phyloP scores from a whole-genome alignment of 2,113 vertebrate genomes.

The Pagrus major region DNA sequence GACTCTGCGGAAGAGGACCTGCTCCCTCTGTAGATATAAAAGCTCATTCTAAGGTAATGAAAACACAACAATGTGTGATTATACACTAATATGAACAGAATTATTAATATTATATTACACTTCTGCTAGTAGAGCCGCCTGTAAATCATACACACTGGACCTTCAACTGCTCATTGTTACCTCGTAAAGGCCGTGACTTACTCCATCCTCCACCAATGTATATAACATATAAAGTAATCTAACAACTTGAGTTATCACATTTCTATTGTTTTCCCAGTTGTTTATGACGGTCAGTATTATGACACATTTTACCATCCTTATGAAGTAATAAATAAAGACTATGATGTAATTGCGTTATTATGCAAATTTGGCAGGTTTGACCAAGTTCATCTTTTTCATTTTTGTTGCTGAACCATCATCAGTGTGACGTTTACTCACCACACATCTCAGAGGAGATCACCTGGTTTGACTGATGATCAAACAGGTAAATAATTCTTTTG shows the following conservation, averaged over 20 bases:
- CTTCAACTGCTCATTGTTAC: neutral
- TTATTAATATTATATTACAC: too few species aligned
- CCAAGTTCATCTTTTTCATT: neutral
- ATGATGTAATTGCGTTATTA: neutral
- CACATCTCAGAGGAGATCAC: neutral
- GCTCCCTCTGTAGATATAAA: too few species aligned
- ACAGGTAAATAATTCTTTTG: too few species aligned
- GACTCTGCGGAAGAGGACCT: too few species aligned
- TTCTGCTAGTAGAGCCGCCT: too few species aligned
- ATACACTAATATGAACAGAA: too few species aligned
- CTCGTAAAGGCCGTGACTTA: neutral
- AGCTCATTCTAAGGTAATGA: too few species aligned
- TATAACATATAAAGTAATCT: neutral
- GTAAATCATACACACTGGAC: too few species aligned
- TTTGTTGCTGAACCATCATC: neutral
- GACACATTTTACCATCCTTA: neutral
- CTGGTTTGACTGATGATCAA: slow-evolving; percentile 1
- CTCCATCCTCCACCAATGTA: neutral
- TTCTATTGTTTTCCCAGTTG: neutral
- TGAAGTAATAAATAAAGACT: neutral
- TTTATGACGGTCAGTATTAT: neutral
- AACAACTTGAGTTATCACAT: neutral
- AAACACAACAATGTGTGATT: too few species aligned
- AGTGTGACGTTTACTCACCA: neutral
- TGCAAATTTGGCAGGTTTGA: neutral